These are phyloP conservation scores for Cryptotermes secundus DNA, from an alignment of 1,140 invertebrate species.

Conservation along the genomic window DNA sequence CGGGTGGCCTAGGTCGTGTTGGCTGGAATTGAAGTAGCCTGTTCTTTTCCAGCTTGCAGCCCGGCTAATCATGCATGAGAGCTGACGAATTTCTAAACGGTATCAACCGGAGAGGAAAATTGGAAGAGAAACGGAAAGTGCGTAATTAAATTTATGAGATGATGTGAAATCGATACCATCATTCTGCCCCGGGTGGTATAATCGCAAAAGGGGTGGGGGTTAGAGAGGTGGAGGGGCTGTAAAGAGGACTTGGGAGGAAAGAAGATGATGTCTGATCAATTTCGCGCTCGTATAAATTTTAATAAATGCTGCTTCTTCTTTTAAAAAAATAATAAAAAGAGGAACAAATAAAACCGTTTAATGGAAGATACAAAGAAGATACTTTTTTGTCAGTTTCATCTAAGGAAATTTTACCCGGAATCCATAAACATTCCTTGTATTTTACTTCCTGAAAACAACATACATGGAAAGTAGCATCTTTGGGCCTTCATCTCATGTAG, in stretches of 20 bases:
- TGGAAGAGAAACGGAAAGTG: neutral
- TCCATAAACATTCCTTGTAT: too few relatives aligned
- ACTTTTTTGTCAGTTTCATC: too few relatives aligned
- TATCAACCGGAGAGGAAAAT: conserved; percentile 1
- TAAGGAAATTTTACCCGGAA: too few relatives aligned
- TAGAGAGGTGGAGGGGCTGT: neutral
- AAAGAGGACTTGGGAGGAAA: neutral
- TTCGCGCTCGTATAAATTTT: conserved; percentile 13
- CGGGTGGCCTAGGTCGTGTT: neutral
- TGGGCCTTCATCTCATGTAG: too few relatives aligned
- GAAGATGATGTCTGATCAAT: neutral
- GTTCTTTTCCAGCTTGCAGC: neutral
- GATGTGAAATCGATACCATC: conserved; percentile 12
- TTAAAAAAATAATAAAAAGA: neutral
- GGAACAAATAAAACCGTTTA: neutral
- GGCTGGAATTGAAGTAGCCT: too few relatives aligned
- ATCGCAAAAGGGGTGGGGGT: neutral
- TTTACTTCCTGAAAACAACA: too few relatives aligned
- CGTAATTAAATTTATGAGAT: conserved; percentile 15
- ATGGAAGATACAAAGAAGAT: neutral
- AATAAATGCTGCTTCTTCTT: neutral
- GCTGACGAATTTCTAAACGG: neutral
- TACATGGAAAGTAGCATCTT: too few relatives aligned
- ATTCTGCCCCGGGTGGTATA: neutral
- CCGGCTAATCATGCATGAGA: neutral